These are phyloP conservation scores for Aphis gossypii DNA, from an alignment of 1,140 invertebrate species.

Conservation along the genomic window DNA sequence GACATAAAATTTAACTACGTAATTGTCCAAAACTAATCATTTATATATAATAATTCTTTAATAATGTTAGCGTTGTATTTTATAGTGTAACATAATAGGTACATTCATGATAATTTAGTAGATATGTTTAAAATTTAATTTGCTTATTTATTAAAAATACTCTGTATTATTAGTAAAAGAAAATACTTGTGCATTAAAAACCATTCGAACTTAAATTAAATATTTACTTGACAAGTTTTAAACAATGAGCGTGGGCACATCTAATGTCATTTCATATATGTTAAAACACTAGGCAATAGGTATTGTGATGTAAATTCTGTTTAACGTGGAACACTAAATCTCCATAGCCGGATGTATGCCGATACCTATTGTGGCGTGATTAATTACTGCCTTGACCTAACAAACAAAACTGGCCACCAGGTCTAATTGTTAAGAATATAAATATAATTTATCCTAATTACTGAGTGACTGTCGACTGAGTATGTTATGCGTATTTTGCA, in stretches of 20 bases:
- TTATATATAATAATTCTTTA: background rate
- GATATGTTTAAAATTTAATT: background rate
- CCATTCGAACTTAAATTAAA: background rate
- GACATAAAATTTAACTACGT: too few relatives aligned
- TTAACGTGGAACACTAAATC: slow-evolving; percentile 40
- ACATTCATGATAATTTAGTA: background rate
- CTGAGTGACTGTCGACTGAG: background rate
- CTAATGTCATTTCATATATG: slow-evolving; percentile 26
- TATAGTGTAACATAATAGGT: background rate
- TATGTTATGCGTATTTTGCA: slow-evolving; percentile 24
- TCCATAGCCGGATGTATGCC: slow-evolving; percentile 52
- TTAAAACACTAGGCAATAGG: slow-evolving; percentile 31
- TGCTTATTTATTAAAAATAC: background rate
- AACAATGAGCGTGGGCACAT: slow-evolving; percentile 34
- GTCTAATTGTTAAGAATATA: slow-evolving; percentile 54
- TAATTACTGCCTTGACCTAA: slow-evolving; percentile 51
- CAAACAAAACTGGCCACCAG: slow-evolving; percentile 43
- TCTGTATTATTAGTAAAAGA: background rate
- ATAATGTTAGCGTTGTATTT: background rate
- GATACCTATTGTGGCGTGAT: slow-evolving; percentile 54
- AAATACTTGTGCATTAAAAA: background rate
- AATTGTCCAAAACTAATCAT: too few relatives aligned
- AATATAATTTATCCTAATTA: slow-evolving; percentile 51
- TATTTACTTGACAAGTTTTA: slow-evolving; percentile 10
- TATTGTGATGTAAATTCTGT: slow-evolving; percentile 53